phyloP scores from a whole-genome alignment of 2,797 vertebrate species.

The Meriones psammophilus region DNA sequence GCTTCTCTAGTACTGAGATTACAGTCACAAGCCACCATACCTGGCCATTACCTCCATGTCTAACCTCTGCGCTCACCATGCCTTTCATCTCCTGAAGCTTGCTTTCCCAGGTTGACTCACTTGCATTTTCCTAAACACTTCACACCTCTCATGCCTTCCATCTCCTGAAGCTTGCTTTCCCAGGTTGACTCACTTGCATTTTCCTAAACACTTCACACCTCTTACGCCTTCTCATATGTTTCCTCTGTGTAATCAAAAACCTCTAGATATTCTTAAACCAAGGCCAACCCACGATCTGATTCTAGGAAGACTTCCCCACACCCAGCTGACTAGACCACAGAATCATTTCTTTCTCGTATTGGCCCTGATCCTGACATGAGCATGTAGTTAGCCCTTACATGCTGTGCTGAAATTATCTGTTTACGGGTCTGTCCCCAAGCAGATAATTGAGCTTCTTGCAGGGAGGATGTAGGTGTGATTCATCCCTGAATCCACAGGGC shows the following conservation, averaged over 20 bases:
- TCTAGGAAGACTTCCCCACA: constrained; percentile 22
- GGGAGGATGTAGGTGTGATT: constrained; percentile 15
- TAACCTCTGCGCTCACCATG: constrained; percentile 6
- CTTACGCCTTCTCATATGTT: constrained; percentile 31
- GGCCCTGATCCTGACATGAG: not conserved
- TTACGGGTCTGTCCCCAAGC: not conserved
- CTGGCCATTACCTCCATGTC: not conserved
- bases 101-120: constrained; percentile 25
- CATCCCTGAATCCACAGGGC: not conserved
- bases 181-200: constrained; percentile 47
- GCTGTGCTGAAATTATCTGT: constrained; percentile 16
- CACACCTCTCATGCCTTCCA: constrained; percentile 38
- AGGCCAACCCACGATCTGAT: constrained; percentile 5
- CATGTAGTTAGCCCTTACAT: not conserved
- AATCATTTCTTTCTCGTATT: not conserved
- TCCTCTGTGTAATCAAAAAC: constrained; percentile 41
- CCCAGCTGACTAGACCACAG: not conserved
- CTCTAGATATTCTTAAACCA: constrained; percentile 32
- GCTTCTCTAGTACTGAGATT: not conserved
- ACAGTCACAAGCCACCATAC: not conserved
- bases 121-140: constrained; percentile 55
- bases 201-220: constrained; percentile 59
- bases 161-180: not conserved
- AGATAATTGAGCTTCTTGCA: constrained; percentile 40
- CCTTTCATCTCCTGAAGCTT: not conserved